A percentile compares a stretch with the other conserved stretches of the same genome.
These are phyloP conservation scores for Apogon talboti DNA, from an alignment of 2,797 vertebrate species.

Conservation along the genomic window DNA sequence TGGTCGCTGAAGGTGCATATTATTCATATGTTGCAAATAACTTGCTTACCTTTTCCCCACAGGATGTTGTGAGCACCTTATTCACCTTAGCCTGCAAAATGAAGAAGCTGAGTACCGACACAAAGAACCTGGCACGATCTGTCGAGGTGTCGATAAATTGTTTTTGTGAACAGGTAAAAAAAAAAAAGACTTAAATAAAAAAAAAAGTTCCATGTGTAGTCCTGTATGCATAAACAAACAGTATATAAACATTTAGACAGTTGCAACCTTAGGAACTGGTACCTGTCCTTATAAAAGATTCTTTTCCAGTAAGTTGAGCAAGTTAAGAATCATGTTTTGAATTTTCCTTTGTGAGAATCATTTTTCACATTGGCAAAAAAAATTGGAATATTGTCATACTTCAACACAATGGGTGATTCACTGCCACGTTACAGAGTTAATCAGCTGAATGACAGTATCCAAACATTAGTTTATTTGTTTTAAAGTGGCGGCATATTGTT, in stretches of 20 bases:
- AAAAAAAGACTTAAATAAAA: too few species aligned
- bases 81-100: slow-evolving; percentile 58
- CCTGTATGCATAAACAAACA: too few species aligned
- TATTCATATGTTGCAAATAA: neutral
- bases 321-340: too few species aligned
- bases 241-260: too few species aligned
- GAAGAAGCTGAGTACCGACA: neutral
- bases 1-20: neutral
- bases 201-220: too few species aligned
- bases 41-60: slow-evolving; percentile 3
- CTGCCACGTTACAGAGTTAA: neutral
- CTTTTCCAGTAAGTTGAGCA: neutral
- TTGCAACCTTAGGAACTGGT: too few species aligned
- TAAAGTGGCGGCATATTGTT: neutral
- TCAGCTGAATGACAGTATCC: neutral
- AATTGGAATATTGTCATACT: slow-evolving; percentile 42
- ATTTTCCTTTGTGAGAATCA: too few species aligned
- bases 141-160: slow-evolving; percentile 31
- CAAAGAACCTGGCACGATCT: fast-evolving
- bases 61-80: slow-evolving; percentile 48
- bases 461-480: slow-evolving; percentile 3
- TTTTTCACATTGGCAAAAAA: slow-evolving; percentile 1
- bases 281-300: too few species aligned
- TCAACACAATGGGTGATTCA: slow-evolving; percentile 47
- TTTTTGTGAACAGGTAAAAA: slow-evolving; percentile 62